These are phyloP conservation scores for Nanorana parkeri DNA, from an alignment of 2,113 vertebrate genomes.

Conservation along the genomic window DNA sequence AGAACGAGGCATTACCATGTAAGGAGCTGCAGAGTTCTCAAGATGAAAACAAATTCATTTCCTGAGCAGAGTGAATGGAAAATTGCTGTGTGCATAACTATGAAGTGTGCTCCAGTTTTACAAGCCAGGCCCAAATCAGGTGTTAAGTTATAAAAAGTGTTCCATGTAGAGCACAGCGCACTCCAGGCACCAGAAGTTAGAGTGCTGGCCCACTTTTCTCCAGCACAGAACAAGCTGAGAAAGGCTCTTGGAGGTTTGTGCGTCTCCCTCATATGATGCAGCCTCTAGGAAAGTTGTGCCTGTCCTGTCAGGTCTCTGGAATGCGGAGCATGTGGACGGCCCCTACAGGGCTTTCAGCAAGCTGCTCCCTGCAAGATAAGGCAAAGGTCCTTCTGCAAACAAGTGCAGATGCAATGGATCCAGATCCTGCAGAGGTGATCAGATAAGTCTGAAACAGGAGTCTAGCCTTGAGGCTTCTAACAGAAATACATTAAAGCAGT, in stretches of 20 bases:
- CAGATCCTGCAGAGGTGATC: not conserved
- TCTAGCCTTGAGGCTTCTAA: not conserved
- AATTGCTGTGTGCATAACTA: not conserved
- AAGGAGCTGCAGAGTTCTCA: not conserved
- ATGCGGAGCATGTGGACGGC: conserved; percentile 25
- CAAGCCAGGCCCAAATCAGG: not conserved
- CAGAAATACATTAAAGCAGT: no score
- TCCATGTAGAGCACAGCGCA: no score
- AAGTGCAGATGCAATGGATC: not conserved
- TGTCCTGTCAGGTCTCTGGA: conserved; percentile 37
- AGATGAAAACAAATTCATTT: not conserved
- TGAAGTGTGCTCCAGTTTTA: not conserved
- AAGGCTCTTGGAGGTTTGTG: not conserved
- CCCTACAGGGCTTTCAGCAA: conserved; percentile 12
- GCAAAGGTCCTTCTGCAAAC: not conserved
- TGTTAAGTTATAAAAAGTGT: no score
- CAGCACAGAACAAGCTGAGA: no score
- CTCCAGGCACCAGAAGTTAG: no score
- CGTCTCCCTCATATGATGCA: not conserved
- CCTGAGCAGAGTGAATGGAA: not conserved
- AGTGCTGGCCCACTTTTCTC: no score
- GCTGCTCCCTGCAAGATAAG: conserved; percentile 1
- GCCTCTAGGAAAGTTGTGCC: not conserved
- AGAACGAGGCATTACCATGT: not conserved
- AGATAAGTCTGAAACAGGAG: not conserved